A percentile compares a stretch with the other conserved stretches of the same genome.
These are phyloP conservation scores for Atta texana DNA, from an alignment of 1,140 invertebrate genomes.

Conservation along the genomic window DNA sequence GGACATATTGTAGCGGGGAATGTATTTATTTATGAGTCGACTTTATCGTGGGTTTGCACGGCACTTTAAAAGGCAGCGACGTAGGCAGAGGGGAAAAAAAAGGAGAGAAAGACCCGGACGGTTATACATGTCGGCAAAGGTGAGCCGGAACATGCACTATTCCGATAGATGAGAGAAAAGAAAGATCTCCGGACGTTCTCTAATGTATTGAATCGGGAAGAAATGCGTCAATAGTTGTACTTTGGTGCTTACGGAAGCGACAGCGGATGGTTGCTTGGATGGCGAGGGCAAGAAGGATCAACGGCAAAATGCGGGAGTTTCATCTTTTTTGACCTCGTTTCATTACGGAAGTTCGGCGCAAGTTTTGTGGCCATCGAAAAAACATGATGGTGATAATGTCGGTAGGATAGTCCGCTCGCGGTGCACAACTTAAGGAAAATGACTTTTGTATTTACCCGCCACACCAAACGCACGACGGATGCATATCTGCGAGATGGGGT, in stretches of 20 bases:
- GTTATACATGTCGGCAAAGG: conserved; percentile 3
- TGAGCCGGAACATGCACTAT: conserved; percentile 26
- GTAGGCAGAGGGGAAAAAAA: neutral
- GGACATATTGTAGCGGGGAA: neutral
- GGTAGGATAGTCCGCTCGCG: neutral
- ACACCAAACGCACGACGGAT: neutral
- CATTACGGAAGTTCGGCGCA: conserved; percentile 52
- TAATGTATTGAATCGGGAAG: conserved; percentile 73
- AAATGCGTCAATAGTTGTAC: neutral
- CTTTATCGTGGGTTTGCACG: neutral
- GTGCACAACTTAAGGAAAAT: neutral
- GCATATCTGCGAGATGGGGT: neutral
- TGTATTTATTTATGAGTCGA: conserved; percentile 40
- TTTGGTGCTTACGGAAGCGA: conserved; percentile 27
- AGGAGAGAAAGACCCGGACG: neutral
- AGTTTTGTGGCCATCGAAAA: conserved; percentile 28
- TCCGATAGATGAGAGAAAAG: neutral
- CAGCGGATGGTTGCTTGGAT: neutral
- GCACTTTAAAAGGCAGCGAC: conserved; percentile 27
- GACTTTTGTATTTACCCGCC: conserved; percentile 50
- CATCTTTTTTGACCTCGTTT: conserved; percentile 51
- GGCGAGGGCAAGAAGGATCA: conserved; percentile 34
- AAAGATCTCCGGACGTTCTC: conserved; percentile 47
- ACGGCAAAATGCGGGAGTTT: conserved; percentile 40
- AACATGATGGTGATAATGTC: conserved; percentile 10